A percentile compares a stretch with the other conserved stretches of the same genome.
Evolutionary conservation across 2,888 invertebrate genomes (phyloP).

Genomic region (Pomacea canaliculata): DNA sequence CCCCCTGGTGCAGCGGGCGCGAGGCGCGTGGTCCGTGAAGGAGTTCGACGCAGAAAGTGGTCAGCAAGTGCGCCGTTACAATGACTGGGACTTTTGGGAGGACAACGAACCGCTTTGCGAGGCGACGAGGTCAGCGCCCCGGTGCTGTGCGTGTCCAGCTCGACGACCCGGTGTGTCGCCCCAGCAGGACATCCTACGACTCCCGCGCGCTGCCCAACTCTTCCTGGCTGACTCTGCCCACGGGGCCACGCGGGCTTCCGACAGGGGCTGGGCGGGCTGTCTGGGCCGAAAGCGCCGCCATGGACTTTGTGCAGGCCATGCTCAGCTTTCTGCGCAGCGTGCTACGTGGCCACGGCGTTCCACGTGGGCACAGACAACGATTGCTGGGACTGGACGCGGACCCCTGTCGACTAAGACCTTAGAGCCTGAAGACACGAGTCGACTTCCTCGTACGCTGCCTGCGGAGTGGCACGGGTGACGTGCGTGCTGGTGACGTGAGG

Average conservation of each 20-base stretch:
- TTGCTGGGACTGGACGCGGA: too few relatives aligned
- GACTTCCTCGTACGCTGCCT: too few relatives aligned
- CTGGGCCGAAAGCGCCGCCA: slow-evolving; percentile 51
- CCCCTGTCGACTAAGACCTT: too few relatives aligned
- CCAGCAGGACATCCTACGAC: slow-evolving; percentile 53
- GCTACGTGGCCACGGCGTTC: background rate
- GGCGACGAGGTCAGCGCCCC: slow-evolving; percentile 62
- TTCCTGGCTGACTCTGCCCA: slow-evolving; percentile 53
- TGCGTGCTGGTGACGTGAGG: too few relatives aligned
- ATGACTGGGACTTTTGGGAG: slow-evolving; percentile 59
- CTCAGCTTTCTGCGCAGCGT: background rate
- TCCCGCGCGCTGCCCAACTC: slow-evolving; percentile 60
- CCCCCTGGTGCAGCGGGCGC: slow-evolving; percentile 41
- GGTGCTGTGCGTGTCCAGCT: slow-evolving; percentile 58
- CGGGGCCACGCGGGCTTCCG: slow-evolving; percentile 64
- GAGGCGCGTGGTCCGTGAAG: slow-evolving; percentile 41
- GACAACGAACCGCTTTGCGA: slow-evolving; percentile 61
- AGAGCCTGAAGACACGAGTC: too few relatives aligned
- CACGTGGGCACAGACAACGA: too few relatives aligned
- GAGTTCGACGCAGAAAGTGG: slow-evolving; percentile 49
- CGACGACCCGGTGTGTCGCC: slow-evolving; percentile 60
- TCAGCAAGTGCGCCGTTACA: slow-evolving; percentile 16
- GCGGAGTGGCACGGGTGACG: too few relatives aligned
- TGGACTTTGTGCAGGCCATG: slow-evolving; percentile 54
- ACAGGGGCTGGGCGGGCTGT: slow-evolving; percentile 40